These are phyloP conservation scores for Germaria angustata DNA, from an alignment of 2,888 invertebrate genomes.

Conservation along the genomic window DNA sequence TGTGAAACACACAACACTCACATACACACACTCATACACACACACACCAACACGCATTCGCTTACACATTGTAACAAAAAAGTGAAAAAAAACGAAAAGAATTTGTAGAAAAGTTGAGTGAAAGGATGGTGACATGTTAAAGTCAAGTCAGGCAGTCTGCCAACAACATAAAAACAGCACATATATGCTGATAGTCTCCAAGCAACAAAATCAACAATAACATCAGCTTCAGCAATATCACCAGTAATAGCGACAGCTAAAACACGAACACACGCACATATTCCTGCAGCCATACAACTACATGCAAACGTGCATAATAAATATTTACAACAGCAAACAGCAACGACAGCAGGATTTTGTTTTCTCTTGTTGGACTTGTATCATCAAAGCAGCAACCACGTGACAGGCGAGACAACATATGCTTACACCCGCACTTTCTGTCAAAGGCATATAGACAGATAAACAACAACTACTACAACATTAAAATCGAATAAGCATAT, in stretches of 20 bases:
- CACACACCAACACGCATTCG: background rate
- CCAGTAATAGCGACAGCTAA: constrained; percentile 44
- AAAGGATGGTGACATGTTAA: constrained; percentile 64
- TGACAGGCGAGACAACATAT: constrained; percentile 67
- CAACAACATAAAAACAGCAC: constrained; percentile 56
- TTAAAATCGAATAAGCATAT: constrained; percentile 41
- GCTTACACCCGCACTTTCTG: constrained; percentile 62
- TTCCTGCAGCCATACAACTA: background rate
- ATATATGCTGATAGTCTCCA: constrained; percentile 60
- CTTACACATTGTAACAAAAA: background rate
- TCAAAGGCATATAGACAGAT: background rate
- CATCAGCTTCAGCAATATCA: constrained; percentile 53
- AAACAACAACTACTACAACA: constrained; percentile 13
- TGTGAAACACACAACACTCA: constrained; percentile 12
- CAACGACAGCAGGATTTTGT: constrained; percentile 34
- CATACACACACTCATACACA: background rate
- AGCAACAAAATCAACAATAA: constrained; percentile 59
- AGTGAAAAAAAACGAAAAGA: background rate
- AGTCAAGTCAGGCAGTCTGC: constrained; percentile 69
- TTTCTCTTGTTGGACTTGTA: constrained; percentile 32
- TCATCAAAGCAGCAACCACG: constrained; percentile 65
- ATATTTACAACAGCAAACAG: constrained; percentile 18
- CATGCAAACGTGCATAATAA: background rate
- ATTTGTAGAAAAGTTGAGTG: constrained; percentile 45
- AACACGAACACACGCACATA: constrained; percentile 8